A percentile compares a stretch with the other conserved stretches of the same genome.
These are phyloP conservation scores for Maniola jurtina DNA, from an alignment of 1,140 invertebrate species.

Conservation along the genomic window DNA sequence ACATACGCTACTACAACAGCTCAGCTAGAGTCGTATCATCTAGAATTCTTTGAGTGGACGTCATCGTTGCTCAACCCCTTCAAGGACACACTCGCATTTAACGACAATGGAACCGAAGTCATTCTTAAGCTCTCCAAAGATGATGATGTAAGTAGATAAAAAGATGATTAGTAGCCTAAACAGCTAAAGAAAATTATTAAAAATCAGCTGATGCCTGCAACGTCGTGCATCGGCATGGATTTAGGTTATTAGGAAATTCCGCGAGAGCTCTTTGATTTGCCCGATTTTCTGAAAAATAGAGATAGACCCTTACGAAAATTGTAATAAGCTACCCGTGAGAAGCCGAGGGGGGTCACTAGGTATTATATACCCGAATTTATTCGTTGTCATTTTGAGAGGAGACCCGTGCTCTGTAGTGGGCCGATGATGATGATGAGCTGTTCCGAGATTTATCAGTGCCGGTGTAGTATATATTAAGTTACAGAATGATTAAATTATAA, in stretches of 20 bases:
- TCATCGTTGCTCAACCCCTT: neutral
- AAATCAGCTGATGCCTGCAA: no score
- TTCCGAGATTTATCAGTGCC: neutral
- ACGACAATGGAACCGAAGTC: slow-evolving; percentile 42
- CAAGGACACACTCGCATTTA: slow-evolving; percentile 28
- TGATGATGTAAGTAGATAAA: slow-evolving; percentile 44
- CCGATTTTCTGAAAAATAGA: no score
- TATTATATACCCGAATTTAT: no score
- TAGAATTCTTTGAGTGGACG: neutral
- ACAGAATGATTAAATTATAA: neutral
- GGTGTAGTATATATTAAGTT: neutral
- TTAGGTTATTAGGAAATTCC: no score
- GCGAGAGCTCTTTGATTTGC: no score
- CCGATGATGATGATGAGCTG: no score
- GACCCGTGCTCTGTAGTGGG: no score
- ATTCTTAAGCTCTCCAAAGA: slow-evolving; percentile 45
- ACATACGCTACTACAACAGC: neutral
- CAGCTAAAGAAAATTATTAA: neutral
- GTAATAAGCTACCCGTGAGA: no score
- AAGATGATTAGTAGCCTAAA: neutral
- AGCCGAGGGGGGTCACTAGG: no score
- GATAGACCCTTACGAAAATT: no score
- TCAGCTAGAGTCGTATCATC: neutral
- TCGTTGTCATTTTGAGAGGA: no score
- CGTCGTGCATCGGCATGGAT: no score